phyloP scores from a whole-genome alignment of 2,888 invertebrate species.

The Protonemura montana region DNA sequence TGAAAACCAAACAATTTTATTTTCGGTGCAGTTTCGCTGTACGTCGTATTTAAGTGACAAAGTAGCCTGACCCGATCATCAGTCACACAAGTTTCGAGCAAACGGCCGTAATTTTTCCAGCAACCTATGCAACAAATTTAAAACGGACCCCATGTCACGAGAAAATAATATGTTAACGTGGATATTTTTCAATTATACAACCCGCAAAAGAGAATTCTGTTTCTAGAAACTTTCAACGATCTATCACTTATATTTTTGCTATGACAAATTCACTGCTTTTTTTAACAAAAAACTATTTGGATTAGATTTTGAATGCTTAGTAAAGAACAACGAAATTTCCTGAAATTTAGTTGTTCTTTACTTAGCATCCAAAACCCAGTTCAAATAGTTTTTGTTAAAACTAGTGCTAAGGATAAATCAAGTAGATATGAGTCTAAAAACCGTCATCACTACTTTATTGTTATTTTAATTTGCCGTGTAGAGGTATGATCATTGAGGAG shows the following conservation, averaged over 20 bases:
- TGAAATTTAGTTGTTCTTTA: too few species aligned
- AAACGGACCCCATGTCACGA: not conserved
- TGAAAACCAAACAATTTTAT: not conserved
- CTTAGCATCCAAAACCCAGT: too few species aligned
- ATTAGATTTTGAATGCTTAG: too few species aligned
- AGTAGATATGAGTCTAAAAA: too few species aligned
- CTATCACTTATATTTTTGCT: not conserved
- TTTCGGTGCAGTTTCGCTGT: not conserved
- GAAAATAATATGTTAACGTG: not conserved
- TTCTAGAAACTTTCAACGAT: not conserved
- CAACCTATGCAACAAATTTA: not conserved
- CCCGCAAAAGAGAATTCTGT: not conserved
- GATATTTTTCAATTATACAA: not conserved
- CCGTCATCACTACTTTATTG: too few species aligned
- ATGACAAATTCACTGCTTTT: too few species aligned
- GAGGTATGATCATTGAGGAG: too few species aligned
- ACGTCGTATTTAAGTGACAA: not conserved
- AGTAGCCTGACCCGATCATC: not conserved
- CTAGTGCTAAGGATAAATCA: too few species aligned
- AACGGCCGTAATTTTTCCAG: not conserved
- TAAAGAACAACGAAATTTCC: too few species aligned
- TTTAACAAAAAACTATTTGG: too few species aligned
- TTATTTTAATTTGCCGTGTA: too few species aligned
- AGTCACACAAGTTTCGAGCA: not conserved
- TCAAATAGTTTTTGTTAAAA: too few species aligned